phyloP scores from a whole-genome alignment of 2,113 vertebrate genomes.

The Odocoileus hemionus region DNA sequence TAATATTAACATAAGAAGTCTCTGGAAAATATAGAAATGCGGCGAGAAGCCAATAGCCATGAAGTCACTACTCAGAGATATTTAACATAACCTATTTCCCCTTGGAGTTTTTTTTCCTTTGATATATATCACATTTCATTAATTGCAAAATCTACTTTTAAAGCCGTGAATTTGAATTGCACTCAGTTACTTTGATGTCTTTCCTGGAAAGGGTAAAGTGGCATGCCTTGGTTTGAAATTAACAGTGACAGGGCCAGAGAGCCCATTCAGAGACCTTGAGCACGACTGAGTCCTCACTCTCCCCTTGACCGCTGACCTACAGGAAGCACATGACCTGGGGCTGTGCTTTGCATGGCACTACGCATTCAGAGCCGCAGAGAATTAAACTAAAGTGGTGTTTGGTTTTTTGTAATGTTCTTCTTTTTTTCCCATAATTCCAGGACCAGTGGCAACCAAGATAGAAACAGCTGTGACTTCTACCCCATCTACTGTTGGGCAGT shows the following conservation, averaged over 20 bases:
- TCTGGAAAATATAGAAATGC: neutral
- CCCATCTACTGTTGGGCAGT: constrained; percentile 74
- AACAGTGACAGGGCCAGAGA: neutral
- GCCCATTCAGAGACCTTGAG: neutral
- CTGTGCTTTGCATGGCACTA: neutral
- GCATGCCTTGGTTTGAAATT: neutral
- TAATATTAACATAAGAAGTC: neutral
- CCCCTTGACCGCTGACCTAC: neutral
- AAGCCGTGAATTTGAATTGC: neutral
- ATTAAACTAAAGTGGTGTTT: neutral
- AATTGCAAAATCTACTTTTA: neutral
- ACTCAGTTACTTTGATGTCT: neutral
- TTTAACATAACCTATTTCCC: neutral
- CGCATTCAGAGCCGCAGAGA: neutral
- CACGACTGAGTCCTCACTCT: rapidly evolving
- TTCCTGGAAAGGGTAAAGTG: neutral
- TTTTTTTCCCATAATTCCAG: constrained; percentile 64
- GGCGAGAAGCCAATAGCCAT: neutral
- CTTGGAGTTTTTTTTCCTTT: neutral
- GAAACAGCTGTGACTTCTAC: constrained; percentile 77
- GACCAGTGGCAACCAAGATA: constrained; percentile 77
- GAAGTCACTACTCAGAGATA: neutral
- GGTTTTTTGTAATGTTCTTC: neutral
- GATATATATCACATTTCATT: neutral
- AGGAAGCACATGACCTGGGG: neutral